Evolutionary conservation across 2,113 vertebrate genomes (phyloP).

Genomic region (Catharus bicknelli): DNA sequence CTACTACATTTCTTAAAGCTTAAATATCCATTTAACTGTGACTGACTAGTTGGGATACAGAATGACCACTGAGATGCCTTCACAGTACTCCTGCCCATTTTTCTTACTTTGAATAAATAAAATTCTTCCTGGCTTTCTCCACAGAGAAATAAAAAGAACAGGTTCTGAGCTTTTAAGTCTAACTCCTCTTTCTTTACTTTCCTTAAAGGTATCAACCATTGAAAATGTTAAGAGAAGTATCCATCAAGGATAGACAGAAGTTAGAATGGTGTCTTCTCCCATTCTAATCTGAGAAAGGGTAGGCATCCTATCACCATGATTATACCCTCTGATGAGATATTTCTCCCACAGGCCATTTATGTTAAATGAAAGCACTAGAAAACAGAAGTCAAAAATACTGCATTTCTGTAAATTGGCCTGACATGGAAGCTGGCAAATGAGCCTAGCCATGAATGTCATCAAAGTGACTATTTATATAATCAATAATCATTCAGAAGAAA

Average conservation of each 20-base stretch:
- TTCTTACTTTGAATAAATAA: constrained; percentile 5
- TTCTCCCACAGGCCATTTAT: neutral
- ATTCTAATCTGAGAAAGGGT: neutral
- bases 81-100: neutral
- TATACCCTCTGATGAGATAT: neutral
- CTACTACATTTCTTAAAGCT: constrained; percentile 42
- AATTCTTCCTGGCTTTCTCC: neutral
- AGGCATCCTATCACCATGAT: neutral
- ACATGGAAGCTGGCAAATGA: neutral
- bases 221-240: neutral
- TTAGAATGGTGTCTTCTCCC: neutral
- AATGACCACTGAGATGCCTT: constrained; percentile 16
- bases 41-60: neutral
- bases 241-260: neutral
- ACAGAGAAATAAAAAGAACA: neutral
- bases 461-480: constrained; percentile 37
- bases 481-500: constrained; percentile 34
- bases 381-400: neutral
- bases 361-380: neutral
- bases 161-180: neutral
- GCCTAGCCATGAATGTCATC: neutral
- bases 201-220: neutral
- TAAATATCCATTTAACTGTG: constrained; percentile 42
- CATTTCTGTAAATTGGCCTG: neutral
- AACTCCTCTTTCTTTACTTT: neutral